Evolutionary conservation across 2,797 vertebrate species (phyloP).

Genomic region (Chloroceryle amazona): DNA sequence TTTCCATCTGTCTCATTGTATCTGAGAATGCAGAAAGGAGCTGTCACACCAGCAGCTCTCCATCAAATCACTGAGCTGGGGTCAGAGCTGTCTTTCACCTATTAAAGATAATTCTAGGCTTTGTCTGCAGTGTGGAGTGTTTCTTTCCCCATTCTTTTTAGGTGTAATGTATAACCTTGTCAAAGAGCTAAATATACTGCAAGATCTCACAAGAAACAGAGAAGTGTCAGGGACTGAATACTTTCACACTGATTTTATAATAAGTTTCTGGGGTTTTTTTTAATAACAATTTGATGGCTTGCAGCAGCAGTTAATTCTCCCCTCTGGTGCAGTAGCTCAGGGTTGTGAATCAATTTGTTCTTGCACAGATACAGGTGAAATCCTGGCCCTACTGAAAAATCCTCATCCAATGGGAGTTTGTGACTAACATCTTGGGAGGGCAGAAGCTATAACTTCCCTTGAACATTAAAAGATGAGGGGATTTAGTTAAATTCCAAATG

Average conservation of each 20-base stretch:
- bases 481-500: not conserved
- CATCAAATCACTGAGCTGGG: conserved; percentile 52
- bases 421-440: not conserved
- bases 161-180: conserved; percentile 66
- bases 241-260: conserved; percentile 59
- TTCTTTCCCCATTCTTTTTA: conserved; percentile 44
- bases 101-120: conserved; percentile 71
- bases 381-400: not conserved
- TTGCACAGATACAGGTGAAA: not conserved
- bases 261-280: not conserved
- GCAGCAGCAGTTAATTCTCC: conserved; percentile 45
- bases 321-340: not conserved
- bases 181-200: conserved; percentile 59
- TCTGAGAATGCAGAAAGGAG: conserved; percentile 44
- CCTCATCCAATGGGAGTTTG: not conserved
- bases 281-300: conserved; percentile 40
- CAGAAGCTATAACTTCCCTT: not conserved
- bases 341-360: conserved; percentile 27
- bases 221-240: conserved; percentile 47
- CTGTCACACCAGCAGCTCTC: conserved; percentile 76
- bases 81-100: conserved; percentile 81
- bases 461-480: not conserved
- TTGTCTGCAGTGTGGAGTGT: conserved; percentile 38
- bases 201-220: conserved; percentile 64
- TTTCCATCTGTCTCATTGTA: conserved; percentile 56